These are phyloP conservation scores for Paracanthobrama guichenoti DNA, from an alignment of 2,113 vertebrate species.

Conservation along the genomic window DNA sequence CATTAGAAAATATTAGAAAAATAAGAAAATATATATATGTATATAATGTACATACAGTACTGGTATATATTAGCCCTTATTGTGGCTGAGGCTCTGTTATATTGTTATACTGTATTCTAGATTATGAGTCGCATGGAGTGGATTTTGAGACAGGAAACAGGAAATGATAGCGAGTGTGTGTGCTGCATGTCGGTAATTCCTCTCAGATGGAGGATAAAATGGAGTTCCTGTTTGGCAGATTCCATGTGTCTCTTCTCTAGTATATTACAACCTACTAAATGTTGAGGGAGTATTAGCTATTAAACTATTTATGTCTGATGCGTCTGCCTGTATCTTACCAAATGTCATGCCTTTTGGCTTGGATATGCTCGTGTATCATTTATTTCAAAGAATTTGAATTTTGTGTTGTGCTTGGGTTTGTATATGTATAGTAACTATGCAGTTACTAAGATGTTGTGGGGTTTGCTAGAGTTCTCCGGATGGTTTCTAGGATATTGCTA, in stretches of 20 bases:
- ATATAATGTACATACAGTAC: too few species aligned
- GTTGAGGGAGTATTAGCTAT: not conserved
- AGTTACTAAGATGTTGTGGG: not conserved
- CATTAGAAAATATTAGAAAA: not conserved
- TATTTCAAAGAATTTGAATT: too few species aligned
- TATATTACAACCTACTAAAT: not conserved
- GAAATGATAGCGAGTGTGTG: constrained; percentile 56
- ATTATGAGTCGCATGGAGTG: not conserved
- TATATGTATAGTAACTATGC: not conserved
- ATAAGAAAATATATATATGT: not conserved
- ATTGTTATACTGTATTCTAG: not conserved
- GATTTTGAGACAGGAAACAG: constrained; percentile 51
- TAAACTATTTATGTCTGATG: not conserved
- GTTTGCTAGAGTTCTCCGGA: not conserved
- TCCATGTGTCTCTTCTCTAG: constrained; percentile 1
- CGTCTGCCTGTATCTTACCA: not conserved
- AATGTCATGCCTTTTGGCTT: not conserved
- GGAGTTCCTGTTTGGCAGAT: not conserved
- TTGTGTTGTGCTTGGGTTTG: too few species aligned
- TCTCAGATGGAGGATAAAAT: constrained; percentile 59
- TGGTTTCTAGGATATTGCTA: not conserved
- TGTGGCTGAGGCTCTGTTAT: not conserved
- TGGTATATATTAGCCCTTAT: not conserved
- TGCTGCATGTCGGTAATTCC: constrained; percentile 59
- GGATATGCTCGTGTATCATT: not conserved